Evolutionary conservation across 2,888 invertebrate species (phyloP), one percentile per base, ranked within the genome.

Genomic region (Synergus laeviventris): DNA sequence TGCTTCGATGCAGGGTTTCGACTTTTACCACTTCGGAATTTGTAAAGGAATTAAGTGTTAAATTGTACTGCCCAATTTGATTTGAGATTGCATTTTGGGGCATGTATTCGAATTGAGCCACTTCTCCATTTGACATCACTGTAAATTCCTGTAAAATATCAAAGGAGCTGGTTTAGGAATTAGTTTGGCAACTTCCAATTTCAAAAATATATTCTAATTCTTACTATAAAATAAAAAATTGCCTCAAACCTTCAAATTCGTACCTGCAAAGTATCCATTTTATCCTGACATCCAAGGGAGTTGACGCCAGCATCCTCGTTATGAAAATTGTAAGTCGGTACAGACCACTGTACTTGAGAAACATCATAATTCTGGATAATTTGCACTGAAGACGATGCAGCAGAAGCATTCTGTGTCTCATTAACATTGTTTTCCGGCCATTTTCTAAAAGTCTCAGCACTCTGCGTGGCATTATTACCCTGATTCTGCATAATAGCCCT

Each of bases 61-160:
- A 80, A 75, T 82, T 86, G 64, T 88, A 88, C n/a, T 89, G 87
- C 14, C 86, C 86, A 76, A 80, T 83, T 38, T 83, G 78, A 75
- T 80, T 84, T 12, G 64, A 76, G n/a, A 86, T 78, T 14, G 81
- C 75, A 74, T 81, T 87, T 73, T 86, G 86, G 42, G 85, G 79
- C 0, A 83, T 73, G 56, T 89, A 90, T 66, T 90, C 89, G 39
- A 89, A 88, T 59, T 87, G 88, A 0, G 89, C 75, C 0, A 90
- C 87, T 76, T 90, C 90, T 12, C 87, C 89, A 76, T 88, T 89
- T 0, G 89, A 86, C 82, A 91, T 84, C 1, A 91, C 89, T 3
- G 89, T 84, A 45, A 89, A 90, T 75, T 90, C 90, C 59, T 88
- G 89, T 11, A 89, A 73, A 1, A 87, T 83, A 64, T 87, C 86